Conservation (phyloP, 1,140 invertebrate genomes). For the Hestina assimilis region DNA sequence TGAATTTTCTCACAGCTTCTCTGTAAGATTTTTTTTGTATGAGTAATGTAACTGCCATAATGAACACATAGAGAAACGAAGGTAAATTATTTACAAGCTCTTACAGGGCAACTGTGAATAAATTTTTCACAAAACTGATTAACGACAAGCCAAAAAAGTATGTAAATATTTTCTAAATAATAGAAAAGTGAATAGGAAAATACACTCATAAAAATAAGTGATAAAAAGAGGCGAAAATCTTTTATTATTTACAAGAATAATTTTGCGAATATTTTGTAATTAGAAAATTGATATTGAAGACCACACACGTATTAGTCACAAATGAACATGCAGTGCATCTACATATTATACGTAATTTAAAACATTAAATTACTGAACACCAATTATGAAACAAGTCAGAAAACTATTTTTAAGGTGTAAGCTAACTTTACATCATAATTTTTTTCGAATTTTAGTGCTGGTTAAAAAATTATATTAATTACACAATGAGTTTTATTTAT, state of each 20-base stretch:
- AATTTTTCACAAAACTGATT: not conserved
- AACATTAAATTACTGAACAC: not conserved
- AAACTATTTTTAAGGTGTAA: conserved; percentile 8
- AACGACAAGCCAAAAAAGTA: not conserved
- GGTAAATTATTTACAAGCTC: conserved; percentile 21
- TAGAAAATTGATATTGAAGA: conserved; percentile 42
- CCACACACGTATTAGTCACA: conserved; percentile 63
- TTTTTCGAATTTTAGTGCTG: conserved; percentile 4
- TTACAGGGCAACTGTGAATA: conserved; percentile 74
- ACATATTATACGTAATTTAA: conserved; percentile 5
- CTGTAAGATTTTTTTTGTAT: conserved; percentile 64
- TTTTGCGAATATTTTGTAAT: not conserved
- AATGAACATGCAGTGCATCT: conserved; percentile 60
- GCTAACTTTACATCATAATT: conserved; percentile 1
- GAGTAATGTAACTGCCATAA: conserved; percentile 75
- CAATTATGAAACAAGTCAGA: conserved; percentile 8
- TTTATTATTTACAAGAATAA: not conserved
- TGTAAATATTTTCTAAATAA: no score
- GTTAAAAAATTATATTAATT: conserved; percentile 8
- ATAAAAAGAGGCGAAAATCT: not conserved
- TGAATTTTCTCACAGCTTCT: conserved; percentile 66
- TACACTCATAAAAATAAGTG: not conserved
- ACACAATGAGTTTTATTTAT: conserved; percentile 4
- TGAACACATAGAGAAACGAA: conserved; percentile 14
- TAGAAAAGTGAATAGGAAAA: no score